Conservation (phyloP, 2,888 invertebrate genomes). For the Orchestes rusci region DNA sequence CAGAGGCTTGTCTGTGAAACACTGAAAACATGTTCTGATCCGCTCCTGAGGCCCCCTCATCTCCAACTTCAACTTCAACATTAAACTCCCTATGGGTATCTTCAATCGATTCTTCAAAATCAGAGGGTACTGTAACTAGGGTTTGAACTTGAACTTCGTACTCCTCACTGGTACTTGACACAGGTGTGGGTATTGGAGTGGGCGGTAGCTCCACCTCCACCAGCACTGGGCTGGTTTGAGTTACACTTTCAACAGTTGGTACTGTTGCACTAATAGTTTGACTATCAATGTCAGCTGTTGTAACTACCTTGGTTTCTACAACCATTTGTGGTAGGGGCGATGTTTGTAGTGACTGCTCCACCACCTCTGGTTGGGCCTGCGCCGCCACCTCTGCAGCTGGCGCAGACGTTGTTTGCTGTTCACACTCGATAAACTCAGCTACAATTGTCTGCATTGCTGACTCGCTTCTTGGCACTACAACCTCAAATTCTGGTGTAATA, state of each 20-base stretch:
- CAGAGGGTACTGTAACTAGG: slow-evolving; percentile 49
- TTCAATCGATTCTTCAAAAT: slow-evolving; percentile 24
- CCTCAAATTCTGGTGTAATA: slow-evolving; percentile 31
- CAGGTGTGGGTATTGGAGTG: slow-evolving; percentile 28
- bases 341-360: slow-evolving; percentile 47
- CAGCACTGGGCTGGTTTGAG: slow-evolving; percentile 56
- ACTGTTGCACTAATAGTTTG: slow-evolving; percentile 23
- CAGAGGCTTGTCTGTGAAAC: slow-evolving; percentile 34
- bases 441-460: slow-evolving; percentile 40
- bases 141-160: slow-evolving; percentile 57
- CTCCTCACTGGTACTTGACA: slow-evolving; percentile 32
- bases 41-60: slow-evolving; percentile 10
- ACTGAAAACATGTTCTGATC: slow-evolving; percentile 33
- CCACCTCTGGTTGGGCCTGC: slow-evolving; percentile 32
- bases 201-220: slow-evolving; percentile 32
- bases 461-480: slow-evolving; percentile 34
- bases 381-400: slow-evolving; percentile 32
- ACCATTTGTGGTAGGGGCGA: slow-evolving; percentile 43
- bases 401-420: slow-evolving; percentile 43
- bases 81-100: slow-evolving; percentile 33
- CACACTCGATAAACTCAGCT: slow-evolving; percentile 36
- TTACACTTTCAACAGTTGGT: slow-evolving; percentile 40
- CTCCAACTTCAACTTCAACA: slow-evolving; percentile 33
- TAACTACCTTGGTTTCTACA: slow-evolving; percentile 11
- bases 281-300: slow-evolving; percentile 7